phyloP scores from a whole-genome alignment of 2,113 vertebrate genomes.

The Bubo scandiacus region DNA sequence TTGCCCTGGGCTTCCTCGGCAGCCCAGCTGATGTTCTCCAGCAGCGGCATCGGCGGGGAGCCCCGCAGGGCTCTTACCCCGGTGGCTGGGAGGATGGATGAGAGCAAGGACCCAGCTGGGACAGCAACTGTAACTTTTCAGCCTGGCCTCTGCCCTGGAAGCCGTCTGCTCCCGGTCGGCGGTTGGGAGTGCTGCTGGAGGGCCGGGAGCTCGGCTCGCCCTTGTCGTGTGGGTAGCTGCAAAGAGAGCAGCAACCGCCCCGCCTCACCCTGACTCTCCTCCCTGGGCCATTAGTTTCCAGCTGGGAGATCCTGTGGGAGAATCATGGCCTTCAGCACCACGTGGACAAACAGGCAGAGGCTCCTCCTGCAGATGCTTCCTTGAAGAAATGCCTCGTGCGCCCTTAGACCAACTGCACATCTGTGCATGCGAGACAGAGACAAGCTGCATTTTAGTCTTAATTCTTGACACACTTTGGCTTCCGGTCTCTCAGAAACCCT shows the following conservation, averaged over 20 bases:
- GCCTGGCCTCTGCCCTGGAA: not conserved
- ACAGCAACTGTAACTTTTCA: not conserved
- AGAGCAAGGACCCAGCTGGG: not conserved
- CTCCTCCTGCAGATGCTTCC: not conserved
- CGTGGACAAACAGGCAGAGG: rapidly evolving
- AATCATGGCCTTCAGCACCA: not conserved
- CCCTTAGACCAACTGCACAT: rapidly evolving
- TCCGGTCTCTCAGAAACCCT: not conserved
- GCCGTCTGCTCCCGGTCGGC: rapidly evolving
- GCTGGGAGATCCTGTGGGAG: not conserved
- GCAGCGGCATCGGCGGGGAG: not conserved
- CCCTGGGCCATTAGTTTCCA: not conserved
- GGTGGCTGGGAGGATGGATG: not conserved
- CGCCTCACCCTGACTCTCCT: not conserved
- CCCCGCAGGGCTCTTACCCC: not conserved
- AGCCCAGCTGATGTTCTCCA: constrained; percentile 28
- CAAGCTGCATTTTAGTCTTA: not conserved
- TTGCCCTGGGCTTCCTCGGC: not conserved
- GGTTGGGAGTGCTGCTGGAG: not conserved
- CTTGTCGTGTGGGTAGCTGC: rapidly evolving
- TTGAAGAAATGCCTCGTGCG: rapidly evolving
- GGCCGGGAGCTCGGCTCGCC: rapidly evolving
- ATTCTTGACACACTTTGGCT: not conserved
- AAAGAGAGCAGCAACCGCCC: not conserved
- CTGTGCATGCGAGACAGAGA: not conserved